Conservation (phyloP, 2,113 vertebrate species). For the Mesoclemmys tuberculata region DNA sequence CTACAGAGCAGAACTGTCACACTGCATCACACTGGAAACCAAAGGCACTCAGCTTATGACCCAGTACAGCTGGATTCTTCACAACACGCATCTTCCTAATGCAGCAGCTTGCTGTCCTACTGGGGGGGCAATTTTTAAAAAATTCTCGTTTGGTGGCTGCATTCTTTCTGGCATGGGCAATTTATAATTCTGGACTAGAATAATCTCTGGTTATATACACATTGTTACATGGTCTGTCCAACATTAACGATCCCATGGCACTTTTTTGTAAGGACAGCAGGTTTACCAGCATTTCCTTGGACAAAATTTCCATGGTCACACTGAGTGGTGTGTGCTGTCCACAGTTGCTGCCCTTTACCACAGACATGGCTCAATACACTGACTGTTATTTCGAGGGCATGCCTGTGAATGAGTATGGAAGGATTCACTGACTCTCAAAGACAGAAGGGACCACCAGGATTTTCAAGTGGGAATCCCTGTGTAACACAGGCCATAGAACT, state of each 20-base stretch:
- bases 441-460: not conserved
- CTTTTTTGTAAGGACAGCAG: not conserved
- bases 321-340: not conserved
- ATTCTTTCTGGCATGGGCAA: not conserved
- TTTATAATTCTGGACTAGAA: not conserved
- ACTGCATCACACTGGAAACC: not conserved
- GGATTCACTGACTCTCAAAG: not conserved
- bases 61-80: not conserved
- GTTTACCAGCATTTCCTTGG: not conserved
- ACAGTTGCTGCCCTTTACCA: not conserved
- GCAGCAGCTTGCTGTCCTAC: not conserved
- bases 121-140: no score
- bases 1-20: conserved; percentile 28
- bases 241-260: not conserved
- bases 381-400: not conserved
- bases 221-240: not conserved
- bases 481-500: no score
- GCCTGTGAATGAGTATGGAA: not conserved
- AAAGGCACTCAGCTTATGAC: not conserved
- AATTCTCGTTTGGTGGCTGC: not conserved
- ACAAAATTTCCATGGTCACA: not conserved
- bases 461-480: no score
- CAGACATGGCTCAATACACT: not conserved
- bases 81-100: not conserved
- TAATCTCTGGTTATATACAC: not conserved